Evolutionary conservation across 30 jellyfish, hydroid and myxozoan genomes (phyloP), one percentile per base, ranked within the genome.

Genomic region (Aurelia sp.): DNA sequence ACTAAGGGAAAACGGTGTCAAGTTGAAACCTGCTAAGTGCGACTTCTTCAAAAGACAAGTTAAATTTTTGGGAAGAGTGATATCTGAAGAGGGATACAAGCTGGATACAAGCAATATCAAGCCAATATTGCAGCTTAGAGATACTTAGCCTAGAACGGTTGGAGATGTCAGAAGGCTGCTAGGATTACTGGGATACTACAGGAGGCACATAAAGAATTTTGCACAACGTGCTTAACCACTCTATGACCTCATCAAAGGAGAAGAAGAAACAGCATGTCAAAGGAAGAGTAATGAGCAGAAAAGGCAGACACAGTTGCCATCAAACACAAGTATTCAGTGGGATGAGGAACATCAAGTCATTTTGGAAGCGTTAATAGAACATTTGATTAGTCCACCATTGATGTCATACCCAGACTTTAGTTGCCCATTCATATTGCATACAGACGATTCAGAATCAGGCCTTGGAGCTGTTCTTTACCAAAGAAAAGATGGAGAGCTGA

Each of bases 391-490:
- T 20, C 76, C 85, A 20, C 92, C 92, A 0, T 16, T 76, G 16
- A 21, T 86, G 82, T 91, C 86, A 33, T 86, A 76, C 77, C 92
- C 91, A 64, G 53, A 67, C 64, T 74, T 48, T 47, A 35, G 35
- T 2, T 59, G 67, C 13, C 88, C 78, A 47, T 86, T 75, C 6
- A 33, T 63, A 20, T 35, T 86, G 19, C 85, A 66, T 51, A 86
- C 92, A 15, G 91, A 82, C 58, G 92, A 88, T n/a, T 61, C 83
- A 27, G 62, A 77, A 27, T 5, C 13, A 76, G 91, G 96, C 5
- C 82, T 86, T 11, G 86, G 96, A 31, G 86, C 81, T 10, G 84
- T 86, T 19, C 79, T 86, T 16, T 86, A 74, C 71, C 96, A 86
- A 67, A 61, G 50, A 33, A 78, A 75, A 20, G 61, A 61, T 12